phyloP scores from a whole-genome alignment of 2,797 vertebrate genomes.

The Tinamus major region DNA sequence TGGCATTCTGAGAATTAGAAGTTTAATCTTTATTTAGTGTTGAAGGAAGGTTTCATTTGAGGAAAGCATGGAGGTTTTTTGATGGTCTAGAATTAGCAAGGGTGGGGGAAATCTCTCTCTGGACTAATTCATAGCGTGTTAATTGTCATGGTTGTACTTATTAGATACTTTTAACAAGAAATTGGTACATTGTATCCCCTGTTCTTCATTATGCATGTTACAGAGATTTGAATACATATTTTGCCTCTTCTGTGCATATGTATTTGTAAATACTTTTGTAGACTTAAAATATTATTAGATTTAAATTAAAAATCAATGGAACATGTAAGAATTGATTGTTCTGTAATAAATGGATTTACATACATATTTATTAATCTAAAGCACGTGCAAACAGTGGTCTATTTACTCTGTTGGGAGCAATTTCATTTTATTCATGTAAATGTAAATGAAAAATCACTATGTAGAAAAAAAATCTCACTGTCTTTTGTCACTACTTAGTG shows the following conservation, averaged over 20 bases:
- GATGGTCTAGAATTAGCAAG: background rate
- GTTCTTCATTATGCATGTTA: background rate
- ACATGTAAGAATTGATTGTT: background rate
- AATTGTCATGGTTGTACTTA: background rate
- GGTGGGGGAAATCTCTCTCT: background rate
- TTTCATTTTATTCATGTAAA: background rate
- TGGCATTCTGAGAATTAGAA: constrained; percentile 6
- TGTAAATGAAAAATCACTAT: background rate
- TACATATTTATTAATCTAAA: background rate
- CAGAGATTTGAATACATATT: background rate
- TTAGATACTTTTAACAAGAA: background rate
- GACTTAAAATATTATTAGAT: background rate
- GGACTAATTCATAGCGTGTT: background rate
- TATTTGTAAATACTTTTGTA: background rate
- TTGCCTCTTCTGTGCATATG: background rate
- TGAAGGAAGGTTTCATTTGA: background rate
- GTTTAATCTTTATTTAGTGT: background rate
- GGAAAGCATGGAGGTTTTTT: constrained; percentile 2
- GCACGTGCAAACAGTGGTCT: background rate
- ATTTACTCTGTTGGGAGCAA: background rate
- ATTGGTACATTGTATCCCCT: background rate
- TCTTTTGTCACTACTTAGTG: background rate
- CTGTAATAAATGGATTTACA: background rate
- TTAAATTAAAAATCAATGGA: background rate
- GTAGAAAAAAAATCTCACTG: background rate